A percentile compares a stretch with the other conserved stretches of the same genome.
phyloP scores from a whole-genome alignment of 2,797 vertebrate species.

The Fratercula arctica region DNA sequence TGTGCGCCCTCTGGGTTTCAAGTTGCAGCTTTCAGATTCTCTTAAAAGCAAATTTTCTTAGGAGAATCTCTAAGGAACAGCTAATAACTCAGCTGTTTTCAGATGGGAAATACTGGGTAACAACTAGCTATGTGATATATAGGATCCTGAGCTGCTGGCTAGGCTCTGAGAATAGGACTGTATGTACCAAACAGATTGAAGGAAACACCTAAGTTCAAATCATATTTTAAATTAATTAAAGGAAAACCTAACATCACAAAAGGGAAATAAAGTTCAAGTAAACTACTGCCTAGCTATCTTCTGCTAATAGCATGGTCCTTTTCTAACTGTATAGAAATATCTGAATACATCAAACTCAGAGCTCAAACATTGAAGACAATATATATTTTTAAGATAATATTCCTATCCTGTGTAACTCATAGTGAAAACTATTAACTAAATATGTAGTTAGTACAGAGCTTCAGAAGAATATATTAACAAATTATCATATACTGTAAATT shows the following conservation, averaged over 20 bases:
- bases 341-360: not conserved
- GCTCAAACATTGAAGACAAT: not conserved
- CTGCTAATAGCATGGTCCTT: not conserved
- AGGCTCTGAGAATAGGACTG: not conserved
- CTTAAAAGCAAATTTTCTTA: not conserved
- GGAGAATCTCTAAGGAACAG: not conserved
- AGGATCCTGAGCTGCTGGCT: not conserved
- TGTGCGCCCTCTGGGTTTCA: not conserved
- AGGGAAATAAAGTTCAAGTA: not conserved
- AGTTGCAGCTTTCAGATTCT: not conserved
- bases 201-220: not conserved
- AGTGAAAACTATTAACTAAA: not conserved
- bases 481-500: not conserved
- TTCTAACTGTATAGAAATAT: not conserved
- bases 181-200: not conserved
- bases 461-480: not conserved
- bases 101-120: not conserved
- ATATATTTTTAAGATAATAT: not conserved
- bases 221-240: not conserved
- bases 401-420: not conserved
- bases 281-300: not conserved
- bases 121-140: not conserved
- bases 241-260: not conserved
- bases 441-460: not conserved
- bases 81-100: not conserved